phyloP scores from a whole-genome alignment of 1,140 invertebrate genomes.

The Magallana angulata region DNA sequence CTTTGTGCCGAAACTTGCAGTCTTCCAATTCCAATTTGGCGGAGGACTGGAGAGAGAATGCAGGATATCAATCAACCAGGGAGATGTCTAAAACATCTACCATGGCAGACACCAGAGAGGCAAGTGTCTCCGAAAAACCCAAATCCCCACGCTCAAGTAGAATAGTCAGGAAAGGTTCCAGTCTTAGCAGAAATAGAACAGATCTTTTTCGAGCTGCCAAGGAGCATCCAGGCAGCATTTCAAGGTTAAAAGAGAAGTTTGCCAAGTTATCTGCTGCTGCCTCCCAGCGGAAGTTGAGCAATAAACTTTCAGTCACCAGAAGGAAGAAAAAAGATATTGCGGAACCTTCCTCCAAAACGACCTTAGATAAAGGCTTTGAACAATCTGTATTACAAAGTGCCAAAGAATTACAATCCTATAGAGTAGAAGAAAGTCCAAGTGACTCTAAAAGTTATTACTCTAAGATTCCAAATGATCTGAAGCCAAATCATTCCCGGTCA shows the following conservation, averaged over 20 bases:
- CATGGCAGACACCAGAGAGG: background rate
- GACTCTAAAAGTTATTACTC: background rate
- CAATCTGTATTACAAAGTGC: slow-evolving; percentile 18
- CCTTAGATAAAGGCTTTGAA: background rate
- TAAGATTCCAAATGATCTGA: background rate
- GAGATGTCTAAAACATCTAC: background rate
- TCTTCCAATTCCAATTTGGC: background rate
- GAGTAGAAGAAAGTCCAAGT: background rate
- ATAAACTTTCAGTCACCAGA: background rate
- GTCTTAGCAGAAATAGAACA: background rate
- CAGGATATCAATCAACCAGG: background rate
- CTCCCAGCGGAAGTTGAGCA: background rate
- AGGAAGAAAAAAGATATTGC: background rate
- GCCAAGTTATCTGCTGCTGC: slow-evolving; percentile 19
- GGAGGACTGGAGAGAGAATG: background rate
- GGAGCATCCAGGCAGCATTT: background rate
- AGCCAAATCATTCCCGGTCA: background rate
- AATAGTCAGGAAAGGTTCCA: background rate
- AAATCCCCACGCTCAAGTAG: background rate
- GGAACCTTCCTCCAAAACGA: background rate
- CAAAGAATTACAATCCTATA: slow-evolving; percentile 9
- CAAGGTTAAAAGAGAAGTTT: slow-evolving; percentile 13
- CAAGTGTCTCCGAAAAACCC: background rate
- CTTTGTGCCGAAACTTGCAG: background rate
- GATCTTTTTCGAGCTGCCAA: slow-evolving; percentile 12